Conservation (phyloP, 92 coral and sea anemone genomes). For the Phenganax subtilis region DNA sequence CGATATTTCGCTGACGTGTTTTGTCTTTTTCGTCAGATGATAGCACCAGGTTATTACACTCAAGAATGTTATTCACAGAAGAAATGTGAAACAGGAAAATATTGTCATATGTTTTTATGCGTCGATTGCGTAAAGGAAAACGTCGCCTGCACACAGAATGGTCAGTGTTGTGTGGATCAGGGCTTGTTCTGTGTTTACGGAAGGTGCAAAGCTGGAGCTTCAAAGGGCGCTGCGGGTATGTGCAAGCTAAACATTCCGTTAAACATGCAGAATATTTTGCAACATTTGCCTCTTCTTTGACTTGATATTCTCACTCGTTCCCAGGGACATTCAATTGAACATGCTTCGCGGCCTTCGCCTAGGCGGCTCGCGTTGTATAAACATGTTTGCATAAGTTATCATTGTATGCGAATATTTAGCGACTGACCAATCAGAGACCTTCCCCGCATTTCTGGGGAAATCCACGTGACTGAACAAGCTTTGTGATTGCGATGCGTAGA, state of each 20-base stretch:
- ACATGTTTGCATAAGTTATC: too few relatives aligned
- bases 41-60: constrained; percentile 93
- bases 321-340: constrained; percentile 91
- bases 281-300: neutral
- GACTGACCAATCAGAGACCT: too few relatives aligned
- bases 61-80: constrained; percentile 98
- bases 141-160: constrained; percentile 99
- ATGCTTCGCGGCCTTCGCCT: too few relatives aligned
- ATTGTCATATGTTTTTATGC: constrained; percentile 98
- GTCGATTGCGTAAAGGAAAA: constrained; percentile 96
- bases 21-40: constrained; percentile 47
- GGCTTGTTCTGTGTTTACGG: constrained; percentile 84
- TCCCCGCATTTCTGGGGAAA: too few relatives aligned
- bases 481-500: constrained; percentile 82
- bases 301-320: neutral
- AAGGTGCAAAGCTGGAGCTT: constrained; percentile 91
- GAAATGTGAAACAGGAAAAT: constrained; percentile 71
- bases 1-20: neutral
- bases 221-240: constrained; percentile 40
- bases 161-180: constrained; percentile 86
- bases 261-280: too few relatives aligned
- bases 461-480: too few relatives aligned
- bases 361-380: too few relatives aligned
- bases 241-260: neutral
- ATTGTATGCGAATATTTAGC: too few relatives aligned